Evolutionary conservation across 2,797 vertebrate species (phyloP).

Genomic region (Philypnodon macrostomus): DNA sequence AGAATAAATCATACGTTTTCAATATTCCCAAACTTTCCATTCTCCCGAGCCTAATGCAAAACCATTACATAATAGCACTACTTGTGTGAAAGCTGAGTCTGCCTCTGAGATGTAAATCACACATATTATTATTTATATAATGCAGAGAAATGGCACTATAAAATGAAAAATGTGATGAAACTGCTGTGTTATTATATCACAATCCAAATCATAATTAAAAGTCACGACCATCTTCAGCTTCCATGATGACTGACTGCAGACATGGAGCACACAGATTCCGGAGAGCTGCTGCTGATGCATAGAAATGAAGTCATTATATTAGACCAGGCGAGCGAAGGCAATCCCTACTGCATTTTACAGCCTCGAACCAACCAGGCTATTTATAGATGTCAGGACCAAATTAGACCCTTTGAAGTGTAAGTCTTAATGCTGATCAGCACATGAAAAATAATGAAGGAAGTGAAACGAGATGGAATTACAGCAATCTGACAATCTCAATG

Average conservation of each 20-base stretch:
- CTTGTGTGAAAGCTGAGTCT: not conserved
- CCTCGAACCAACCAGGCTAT: conserved; percentile 37
- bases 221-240: conserved; percentile 18
- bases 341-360: conserved; percentile 34
- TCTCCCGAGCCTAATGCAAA: no score
- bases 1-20: no score
- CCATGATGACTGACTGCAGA: conserved; percentile 33
- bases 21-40: no score
- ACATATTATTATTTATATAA: conserved; percentile 3
- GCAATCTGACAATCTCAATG: no score
- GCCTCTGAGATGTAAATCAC: conserved; percentile 12
- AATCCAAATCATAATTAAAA: conserved; percentile 20
- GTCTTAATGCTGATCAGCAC: conserved; percentile 30
- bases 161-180: conserved; percentile 10
- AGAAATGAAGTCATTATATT: conserved; percentile 59
- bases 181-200: conserved; percentile 7
- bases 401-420: conserved; percentile 50
- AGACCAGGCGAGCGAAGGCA: conserved; percentile 18
- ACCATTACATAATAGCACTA: conserved; percentile 1
- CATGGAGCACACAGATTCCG: conserved; percentile 35
- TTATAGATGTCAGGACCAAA: conserved; percentile 48
- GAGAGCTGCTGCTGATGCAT: conserved; percentile 33
- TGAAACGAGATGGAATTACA: no score
- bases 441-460: conserved; percentile 36
- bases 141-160: not conserved